Conservation (phyloP, 2,888 invertebrate species). For the Reticulitermes lucifugus region DNA sequence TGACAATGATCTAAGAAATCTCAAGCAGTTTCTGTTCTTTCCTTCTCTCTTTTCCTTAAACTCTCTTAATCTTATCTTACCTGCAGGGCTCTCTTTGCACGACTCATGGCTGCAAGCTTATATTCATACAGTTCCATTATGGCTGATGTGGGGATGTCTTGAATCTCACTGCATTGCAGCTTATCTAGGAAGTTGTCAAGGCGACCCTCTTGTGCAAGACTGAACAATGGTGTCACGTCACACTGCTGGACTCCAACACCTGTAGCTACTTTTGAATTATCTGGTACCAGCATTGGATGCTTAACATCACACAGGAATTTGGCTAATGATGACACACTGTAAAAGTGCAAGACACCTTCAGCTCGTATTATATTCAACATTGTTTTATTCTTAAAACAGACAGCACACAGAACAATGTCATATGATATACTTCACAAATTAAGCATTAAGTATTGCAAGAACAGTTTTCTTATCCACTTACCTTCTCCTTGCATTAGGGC, state of each 20-base stretch:
- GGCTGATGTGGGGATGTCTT: slow-evolving; percentile 72
- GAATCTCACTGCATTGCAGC: slow-evolving; percentile 62
- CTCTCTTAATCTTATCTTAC: slow-evolving; percentile 57
- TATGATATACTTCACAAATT: too few relatives aligned
- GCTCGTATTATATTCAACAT: too few relatives aligned
- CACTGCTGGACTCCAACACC: slow-evolving; percentile 55
- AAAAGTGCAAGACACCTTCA: slow-evolving; percentile 24
- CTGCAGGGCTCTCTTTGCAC: slow-evolving; percentile 65
- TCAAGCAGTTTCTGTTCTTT: too few relatives aligned
- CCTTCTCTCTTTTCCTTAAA: too few relatives aligned
- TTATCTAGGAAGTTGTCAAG: slow-evolving; percentile 66
- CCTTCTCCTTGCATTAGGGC: too few relatives aligned
- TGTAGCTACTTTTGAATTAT: slow-evolving; percentile 40
- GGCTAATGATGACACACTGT: slow-evolving; percentile 59
- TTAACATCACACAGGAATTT: slow-evolving; percentile 60
- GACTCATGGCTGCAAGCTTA: slow-evolving; percentile 67
- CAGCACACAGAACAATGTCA: too few relatives aligned
- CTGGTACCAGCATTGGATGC: slow-evolving; percentile 59
- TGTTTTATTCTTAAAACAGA: too few relatives aligned
- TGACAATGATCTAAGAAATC: too few relatives aligned
- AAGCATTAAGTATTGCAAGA: too few relatives aligned
- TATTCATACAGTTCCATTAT: slow-evolving; percentile 81
- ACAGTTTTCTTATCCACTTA: too few relatives aligned
- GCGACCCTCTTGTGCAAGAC: slow-evolving; percentile 67
- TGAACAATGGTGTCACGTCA: slow-evolving; percentile 63